Conservation (phyloP, 2,113 vertebrate species). For the Labeo catla region DNA sequence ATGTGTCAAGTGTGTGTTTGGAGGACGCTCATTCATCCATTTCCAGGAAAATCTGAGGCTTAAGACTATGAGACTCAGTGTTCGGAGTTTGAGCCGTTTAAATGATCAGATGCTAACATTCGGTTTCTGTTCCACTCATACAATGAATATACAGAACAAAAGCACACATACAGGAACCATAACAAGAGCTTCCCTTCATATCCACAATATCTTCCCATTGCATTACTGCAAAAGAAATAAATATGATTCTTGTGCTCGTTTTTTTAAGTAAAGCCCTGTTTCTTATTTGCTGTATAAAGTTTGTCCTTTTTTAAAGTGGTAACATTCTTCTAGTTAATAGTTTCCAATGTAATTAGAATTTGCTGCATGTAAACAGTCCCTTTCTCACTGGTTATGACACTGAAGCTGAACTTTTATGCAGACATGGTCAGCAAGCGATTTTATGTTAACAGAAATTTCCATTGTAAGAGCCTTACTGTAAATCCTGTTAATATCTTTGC, state of each 20-base stretch:
- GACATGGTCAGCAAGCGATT: not conserved
- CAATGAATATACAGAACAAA: slow-evolving; percentile 68
- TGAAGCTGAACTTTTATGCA: not conserved
- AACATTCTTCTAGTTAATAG: not conserved
- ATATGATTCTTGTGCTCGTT: not conserved
- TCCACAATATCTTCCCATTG: not conserved
- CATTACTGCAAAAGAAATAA: not conserved
- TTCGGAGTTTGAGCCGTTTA: not conserved
- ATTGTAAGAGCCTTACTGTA: not conserved
- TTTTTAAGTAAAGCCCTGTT: not conserved
- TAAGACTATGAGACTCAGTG: slow-evolving; percentile 16
- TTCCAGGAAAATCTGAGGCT: slow-evolving; percentile 16
- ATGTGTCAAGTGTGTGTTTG: slow-evolving; percentile 6
- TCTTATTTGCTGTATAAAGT: not conserved
- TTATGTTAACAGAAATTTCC: not conserved
- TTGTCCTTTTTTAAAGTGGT: not conserved
- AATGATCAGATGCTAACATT: slow-evolving; percentile 54
- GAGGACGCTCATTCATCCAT: slow-evolving; percentile 8
- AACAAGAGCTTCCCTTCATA: slow-evolving; percentile 13
- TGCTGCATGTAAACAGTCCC: not conserved
- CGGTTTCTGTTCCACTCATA: slow-evolving; percentile 43
- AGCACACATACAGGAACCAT: slow-evolving; percentile 5
- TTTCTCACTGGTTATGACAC: not conserved
- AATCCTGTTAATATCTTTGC: not conserved
- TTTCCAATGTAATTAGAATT: not conserved